These are phyloP conservation scores for Muscicapa striata DNA, from an alignment of 2,797 vertebrate species.

Conservation along the genomic window DNA sequence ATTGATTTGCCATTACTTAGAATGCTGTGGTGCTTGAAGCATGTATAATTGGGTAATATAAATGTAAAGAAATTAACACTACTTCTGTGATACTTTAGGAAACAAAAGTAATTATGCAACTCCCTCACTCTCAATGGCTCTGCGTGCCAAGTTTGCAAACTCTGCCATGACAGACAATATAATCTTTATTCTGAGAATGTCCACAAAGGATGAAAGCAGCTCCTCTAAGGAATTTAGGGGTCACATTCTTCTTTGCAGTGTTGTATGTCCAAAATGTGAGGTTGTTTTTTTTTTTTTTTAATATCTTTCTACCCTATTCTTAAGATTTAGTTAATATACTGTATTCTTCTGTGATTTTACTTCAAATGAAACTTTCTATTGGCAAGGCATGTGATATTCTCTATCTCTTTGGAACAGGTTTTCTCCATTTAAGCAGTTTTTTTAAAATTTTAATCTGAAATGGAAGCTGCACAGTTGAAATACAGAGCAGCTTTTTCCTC, in stretches of 20 bases:
- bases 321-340: not conserved
- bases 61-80: not conserved
- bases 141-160: not conserved
- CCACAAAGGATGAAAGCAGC: not conserved
- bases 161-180: not conserved
- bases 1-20: not conserved
- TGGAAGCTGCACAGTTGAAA: not conserved
- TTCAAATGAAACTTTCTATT: not conserved
- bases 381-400: not conserved
- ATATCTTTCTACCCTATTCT: not conserved
- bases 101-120: not conserved
- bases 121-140: not conserved
- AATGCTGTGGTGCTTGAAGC: not conserved
- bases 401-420: not conserved
- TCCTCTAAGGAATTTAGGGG: not conserved
- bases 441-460: conserved; percentile 15
- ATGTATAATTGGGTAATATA: not conserved
- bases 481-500: not conserved
- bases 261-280: not conserved
- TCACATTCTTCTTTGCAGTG: not conserved
- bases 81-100: not conserved
- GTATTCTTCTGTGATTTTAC: not conserved
- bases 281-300: not conserved
- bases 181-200: not conserved
- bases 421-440: not conserved